Evolutionary conservation across 2,888 invertebrate genomes (phyloP), one percentile per base, ranked within the genome.

Genomic region (Baccha elongata): DNA sequence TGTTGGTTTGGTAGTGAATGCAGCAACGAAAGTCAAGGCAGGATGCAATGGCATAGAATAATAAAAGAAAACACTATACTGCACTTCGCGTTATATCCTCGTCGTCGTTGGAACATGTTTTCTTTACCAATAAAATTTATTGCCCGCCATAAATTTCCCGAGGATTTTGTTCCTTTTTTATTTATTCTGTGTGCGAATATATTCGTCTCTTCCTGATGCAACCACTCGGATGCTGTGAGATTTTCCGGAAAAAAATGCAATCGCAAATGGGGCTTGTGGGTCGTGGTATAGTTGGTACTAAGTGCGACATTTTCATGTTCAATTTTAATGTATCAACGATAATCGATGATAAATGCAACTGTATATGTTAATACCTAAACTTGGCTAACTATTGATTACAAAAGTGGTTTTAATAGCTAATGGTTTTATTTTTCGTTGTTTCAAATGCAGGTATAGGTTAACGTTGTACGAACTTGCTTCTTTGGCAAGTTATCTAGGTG

Each of bases 91-190:
- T 74, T 68, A 74, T 74, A 74, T 80, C 74, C 74, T 80, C 74
- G 79, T 74, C 73, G 74, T 80, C 80, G 80, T 64, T 80, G 74
- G 80, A 80, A 74, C 80, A 80, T 80, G 80, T 69, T 80, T 80
- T 80, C 80, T 69, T 80, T 80, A 74, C 80, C 80, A 80, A 80
- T 80, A 80, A 80, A 80, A 80, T 80, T 80, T 80, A 80, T 80
- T 64, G 69, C 74, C 69, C 62, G 37, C 80, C 74, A 80, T 80
- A 80, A 80, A 80, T 80, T 74, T 80, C 21, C 74, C 52, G 68
- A 62, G 64, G 29, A 60, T 60, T 60, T 44, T 65, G 55, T 35
- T 42, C 13, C 29, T 55, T 32, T 65, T 72, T 58, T 32, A 8
- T 21, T 19, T n/a, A 46, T 21, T 15, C 32, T 60, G 19, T 68